A percentile compares a stretch with the other conserved stretches of the same genome.
phyloP scores from a whole-genome alignment of 53 echinoderm and acorn worm species.

The Echinometra lucunter region DNA sequence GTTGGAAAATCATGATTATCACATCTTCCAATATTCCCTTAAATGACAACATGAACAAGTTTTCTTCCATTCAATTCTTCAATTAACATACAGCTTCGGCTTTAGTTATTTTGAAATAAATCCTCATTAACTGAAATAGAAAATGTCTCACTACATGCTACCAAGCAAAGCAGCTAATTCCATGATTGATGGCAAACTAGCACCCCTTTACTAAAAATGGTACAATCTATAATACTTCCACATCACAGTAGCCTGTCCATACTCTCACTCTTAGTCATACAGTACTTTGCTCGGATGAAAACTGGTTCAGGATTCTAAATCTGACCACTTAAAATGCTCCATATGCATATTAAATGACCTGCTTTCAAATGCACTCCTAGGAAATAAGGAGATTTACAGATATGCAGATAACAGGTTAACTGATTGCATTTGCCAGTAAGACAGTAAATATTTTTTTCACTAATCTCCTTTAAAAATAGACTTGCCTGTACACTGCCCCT shows the following conservation, averaged over 20 bases:
- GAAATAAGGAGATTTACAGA: not conserved
- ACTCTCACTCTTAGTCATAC: constrained; percentile 2
- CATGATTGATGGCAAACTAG: not conserved
- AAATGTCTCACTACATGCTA: too few species aligned
- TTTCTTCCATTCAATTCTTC: not conserved
- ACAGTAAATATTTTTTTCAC: not conserved
- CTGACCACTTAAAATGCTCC: not conserved
- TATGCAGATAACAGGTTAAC: not conserved
- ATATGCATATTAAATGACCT: constrained; percentile 19
- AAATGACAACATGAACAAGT: not conserved
- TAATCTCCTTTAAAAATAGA: not conserved
- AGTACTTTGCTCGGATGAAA: not conserved
- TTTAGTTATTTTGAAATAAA: not conserved
- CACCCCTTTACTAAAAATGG: constrained; percentile 33
- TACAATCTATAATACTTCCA: constrained; percentile 29
- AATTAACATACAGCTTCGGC: not conserved
- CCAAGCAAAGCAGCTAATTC: not conserved
- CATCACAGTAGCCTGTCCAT: not conserved
- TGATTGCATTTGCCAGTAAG: too few species aligned
- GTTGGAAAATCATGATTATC: not conserved
- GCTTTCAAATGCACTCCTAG: not conserved
- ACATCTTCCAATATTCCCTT: not conserved
- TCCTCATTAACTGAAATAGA: not conserved
- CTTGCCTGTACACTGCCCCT: not conserved
- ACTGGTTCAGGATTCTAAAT: not conserved